phyloP scores from a whole-genome alignment of 2,113 vertebrate species.

The Ochotona curzoniae region DNA sequence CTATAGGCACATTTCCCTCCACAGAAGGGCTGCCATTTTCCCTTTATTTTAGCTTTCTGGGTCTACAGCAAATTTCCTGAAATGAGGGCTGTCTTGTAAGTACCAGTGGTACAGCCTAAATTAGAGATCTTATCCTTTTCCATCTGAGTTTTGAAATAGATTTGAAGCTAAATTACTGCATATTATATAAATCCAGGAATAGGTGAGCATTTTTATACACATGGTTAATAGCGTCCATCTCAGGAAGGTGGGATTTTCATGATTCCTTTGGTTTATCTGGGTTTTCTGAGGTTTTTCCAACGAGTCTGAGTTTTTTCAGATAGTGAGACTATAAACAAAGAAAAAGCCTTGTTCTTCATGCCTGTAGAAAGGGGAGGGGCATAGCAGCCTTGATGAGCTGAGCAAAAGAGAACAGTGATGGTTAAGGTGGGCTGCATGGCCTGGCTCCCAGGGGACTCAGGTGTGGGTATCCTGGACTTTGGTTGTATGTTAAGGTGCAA shows the following conservation, averaged over 20 bases:
- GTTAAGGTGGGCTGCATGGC: not conserved
- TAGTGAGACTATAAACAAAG: constrained; percentile 19
- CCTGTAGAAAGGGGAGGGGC: not conserved
- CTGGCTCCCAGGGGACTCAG: not conserved
- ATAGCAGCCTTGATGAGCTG: not conserved
- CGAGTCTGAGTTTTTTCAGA: constrained; percentile 16
- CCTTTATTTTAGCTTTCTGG: not conserved
- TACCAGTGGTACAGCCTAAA: not conserved
- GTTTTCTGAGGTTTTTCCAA: constrained; percentile 41
- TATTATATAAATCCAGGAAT: not conserved
- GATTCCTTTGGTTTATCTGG: not conserved
- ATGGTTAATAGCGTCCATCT: not conserved
- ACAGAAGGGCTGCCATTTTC: not conserved
- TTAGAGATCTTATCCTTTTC: not conserved
- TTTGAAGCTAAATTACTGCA: not conserved
- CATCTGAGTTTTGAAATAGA: not conserved
- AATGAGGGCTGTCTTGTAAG: not conserved
- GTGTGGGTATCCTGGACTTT: accelerated
- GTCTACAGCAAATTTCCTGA: not conserved
- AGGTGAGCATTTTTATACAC: not conserved
- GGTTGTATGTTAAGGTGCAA: too few relatives aligned
- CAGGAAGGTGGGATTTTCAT: not conserved
- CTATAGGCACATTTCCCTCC: not conserved
- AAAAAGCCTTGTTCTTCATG: not conserved
- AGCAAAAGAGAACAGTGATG: not conserved